phyloP scores from a whole-genome alignment of 1,140 invertebrate species.

The Wasmannia auropunctata region DNA sequence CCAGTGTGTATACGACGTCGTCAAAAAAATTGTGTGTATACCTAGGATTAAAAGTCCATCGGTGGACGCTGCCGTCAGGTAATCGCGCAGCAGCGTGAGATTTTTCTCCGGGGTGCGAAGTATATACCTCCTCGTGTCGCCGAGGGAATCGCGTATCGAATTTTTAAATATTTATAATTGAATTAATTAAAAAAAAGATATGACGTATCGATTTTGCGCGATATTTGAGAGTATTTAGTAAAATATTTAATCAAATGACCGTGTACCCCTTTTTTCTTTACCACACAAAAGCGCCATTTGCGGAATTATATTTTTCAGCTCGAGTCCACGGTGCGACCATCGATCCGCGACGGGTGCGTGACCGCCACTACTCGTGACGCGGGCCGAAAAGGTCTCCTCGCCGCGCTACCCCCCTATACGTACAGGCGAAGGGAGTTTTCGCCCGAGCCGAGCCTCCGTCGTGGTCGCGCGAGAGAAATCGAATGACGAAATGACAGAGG shows the following conservation, averaged over 20 bases:
- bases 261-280: too few species aligned
- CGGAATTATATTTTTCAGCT: slow-evolving; percentile 21
- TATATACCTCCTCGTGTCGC: background rate
- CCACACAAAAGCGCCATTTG: background rate
- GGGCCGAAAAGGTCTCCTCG: slow-evolving; percentile 48
- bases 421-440: slow-evolving; percentile 11
- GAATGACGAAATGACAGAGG: slow-evolving; percentile 70
- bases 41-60: too few species aligned
- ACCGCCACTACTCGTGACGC: slow-evolving; percentile 66
- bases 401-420: background rate
- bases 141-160: background rate
- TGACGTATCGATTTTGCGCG: too few species aligned
- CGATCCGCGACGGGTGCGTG: slow-evolving; percentile 61
- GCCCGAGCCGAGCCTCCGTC: slow-evolving; percentile 20
- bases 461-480: slow-evolving; percentile 21
- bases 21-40: too few species aligned
- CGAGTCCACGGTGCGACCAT: background rate
- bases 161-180: background rate
- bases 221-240: background rate
- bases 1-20: too few species aligned
- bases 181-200: too few species aligned
- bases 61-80: too few species aligned
- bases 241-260: slow-evolving; percentile 1
- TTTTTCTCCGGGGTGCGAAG: background rate
- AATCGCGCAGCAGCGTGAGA: too few species aligned